Conservation (phyloP, 2,797 vertebrate genomes). For the Podarcis siculus region DNA sequence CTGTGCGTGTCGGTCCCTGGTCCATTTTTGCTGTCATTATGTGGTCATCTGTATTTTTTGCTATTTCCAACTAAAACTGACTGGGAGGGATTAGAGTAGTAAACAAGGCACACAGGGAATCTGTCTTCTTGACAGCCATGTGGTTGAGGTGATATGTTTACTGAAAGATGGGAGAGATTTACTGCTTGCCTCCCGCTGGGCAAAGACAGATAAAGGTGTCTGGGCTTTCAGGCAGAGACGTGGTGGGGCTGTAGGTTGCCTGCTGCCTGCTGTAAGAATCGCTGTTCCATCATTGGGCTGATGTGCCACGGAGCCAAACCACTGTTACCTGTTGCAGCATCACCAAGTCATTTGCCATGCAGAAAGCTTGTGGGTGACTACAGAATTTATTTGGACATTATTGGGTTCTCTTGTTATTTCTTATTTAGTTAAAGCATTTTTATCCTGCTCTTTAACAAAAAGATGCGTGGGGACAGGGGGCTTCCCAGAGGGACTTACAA, state of each 20-base stretch:
- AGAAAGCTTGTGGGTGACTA: neutral
- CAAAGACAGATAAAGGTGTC: constrained; percentile 60
- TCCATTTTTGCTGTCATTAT: neutral
- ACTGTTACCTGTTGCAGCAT: neutral
- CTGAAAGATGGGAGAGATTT: constrained; percentile 76
- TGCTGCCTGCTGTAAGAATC: neutral
- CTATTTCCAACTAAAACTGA: constrained; percentile 45
- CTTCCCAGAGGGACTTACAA: neutral
- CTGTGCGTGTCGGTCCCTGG: neutral
- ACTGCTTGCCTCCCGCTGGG: constrained; percentile 64
- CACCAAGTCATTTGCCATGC: neutral
- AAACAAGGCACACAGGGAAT: constrained; percentile 72
- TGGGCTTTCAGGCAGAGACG: neutral
- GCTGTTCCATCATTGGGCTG: neutral
- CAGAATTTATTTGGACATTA: neutral
- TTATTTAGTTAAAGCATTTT: neutral
- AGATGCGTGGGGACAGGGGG: neutral
- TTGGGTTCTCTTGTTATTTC: neutral
- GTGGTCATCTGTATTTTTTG: constrained; percentile 12
- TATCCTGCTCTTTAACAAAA: neutral
- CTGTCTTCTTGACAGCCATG: constrained; percentile 75
- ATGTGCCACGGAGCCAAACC: neutral
- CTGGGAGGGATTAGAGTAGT: constrained; percentile 57
- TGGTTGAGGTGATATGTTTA: constrained; percentile 74
- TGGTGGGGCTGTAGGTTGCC: constrained; percentile 1